Evolutionary conservation across 2,113 vertebrate species (phyloP).

Genomic region (Rissa tridactyla): DNA sequence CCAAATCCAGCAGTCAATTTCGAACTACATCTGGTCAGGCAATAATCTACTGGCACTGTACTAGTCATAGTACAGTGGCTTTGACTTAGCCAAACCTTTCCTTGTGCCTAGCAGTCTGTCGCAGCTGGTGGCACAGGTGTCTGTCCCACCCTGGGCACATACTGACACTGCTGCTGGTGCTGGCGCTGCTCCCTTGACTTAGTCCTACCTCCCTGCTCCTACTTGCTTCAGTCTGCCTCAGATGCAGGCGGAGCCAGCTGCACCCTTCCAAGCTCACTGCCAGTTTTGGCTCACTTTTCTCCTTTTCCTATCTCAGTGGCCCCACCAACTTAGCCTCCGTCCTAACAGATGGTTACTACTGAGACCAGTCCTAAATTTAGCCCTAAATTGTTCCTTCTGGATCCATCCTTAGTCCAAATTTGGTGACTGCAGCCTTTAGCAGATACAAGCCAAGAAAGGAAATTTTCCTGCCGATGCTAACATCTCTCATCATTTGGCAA

Average conservation of each 20-base stretch:
- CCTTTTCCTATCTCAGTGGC: not conserved
- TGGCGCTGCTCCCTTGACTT: not conserved
- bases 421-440: slow-evolving; percentile 1
- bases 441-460: slow-evolving; percentile 48
- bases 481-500: slow-evolving; percentile 11
- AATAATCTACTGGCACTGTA: not conserved
- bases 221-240: not conserved
- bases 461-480: not conserved
- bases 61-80: not conserved
- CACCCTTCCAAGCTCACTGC: not conserved
- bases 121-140: not conserved
- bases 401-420: slow-evolving; percentile 24
- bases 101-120: not conserved
- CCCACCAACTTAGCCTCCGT: not conserved
- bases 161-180: not conserved
- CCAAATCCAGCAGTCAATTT: not conserved
- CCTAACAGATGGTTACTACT: not conserved
- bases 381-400: not conserved
- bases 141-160: not conserved
- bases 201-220: not conserved
- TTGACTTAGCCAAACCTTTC: not conserved
- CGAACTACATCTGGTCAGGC: not conserved
- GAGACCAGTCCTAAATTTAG: slow-evolving; percentile 29
- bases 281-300: not conserved
- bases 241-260: rapidly evolving